Conservation (phyloP, 37 sponge, comb jelly and placozoan genomes). For the Theonella swinhoei region DNA sequence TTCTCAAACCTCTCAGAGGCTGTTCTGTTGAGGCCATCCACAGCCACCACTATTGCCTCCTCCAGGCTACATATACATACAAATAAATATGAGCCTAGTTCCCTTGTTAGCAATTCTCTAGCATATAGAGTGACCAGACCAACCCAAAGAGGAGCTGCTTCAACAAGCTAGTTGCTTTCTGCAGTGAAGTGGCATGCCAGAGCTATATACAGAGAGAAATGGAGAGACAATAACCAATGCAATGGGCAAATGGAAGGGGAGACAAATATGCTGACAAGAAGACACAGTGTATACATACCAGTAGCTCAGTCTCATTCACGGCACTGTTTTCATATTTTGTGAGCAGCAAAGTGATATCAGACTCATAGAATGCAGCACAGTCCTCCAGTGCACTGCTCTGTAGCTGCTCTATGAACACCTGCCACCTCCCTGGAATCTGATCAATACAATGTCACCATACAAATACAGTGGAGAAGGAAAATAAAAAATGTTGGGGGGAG, state of each 20-base stretch:
- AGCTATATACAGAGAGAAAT: conserved; percentile 12
- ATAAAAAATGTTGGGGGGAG: not conserved
- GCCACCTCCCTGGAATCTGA: conserved; percentile 82
- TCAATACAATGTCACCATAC: not conserved
- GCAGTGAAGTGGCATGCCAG: conserved; percentile 62
- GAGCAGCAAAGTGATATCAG: conserved; percentile 59
- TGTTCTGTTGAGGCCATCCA: conserved; percentile 17
- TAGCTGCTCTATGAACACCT: conserved; percentile 69
- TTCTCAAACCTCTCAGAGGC: conserved; percentile 67
- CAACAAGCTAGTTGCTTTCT: conserved; percentile 57
- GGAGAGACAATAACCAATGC: not conserved
- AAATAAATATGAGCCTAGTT: no score
- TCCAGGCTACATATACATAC: conserved; percentile 37
- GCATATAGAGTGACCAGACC: no score
- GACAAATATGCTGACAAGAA: not conserved
- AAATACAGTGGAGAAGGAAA: not conserved
- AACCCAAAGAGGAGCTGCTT: conserved; percentile 81
- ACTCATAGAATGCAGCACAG: conserved; percentile 83
- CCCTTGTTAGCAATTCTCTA: not conserved
- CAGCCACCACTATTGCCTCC: conserved; percentile 35
- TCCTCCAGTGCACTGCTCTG: conserved; percentile 68
- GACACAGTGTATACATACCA: conserved; percentile 23
- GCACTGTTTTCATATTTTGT: conserved; percentile 50
- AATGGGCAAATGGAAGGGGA: not conserved
- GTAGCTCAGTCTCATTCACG: conserved; percentile 66